Base-by-base conservation (phyloP, 64 coral and sea anemone species). In the Stichodactyla helianthus region DNA sequence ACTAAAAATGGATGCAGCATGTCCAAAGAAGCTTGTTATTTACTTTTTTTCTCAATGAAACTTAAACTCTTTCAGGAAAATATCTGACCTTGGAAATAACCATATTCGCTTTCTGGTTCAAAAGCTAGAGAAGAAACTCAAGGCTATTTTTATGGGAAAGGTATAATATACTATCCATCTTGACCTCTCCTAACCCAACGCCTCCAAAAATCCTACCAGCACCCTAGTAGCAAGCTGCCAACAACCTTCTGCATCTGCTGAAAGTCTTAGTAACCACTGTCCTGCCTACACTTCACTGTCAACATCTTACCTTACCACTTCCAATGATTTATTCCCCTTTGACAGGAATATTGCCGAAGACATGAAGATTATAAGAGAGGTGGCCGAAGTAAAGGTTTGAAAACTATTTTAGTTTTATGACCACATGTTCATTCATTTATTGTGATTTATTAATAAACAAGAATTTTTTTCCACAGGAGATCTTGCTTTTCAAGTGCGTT, bases 401-500 rank as follows among this genome's bases (percentile, higher is more conserved):
- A 58, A 5, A 58, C 4, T 15, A 58, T 9, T 58, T 58, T 15
- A 58, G 9, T 11, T 58, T 15, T 26, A 19, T 26, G 5, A 77
- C n/a, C 71, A 26, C 35, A 50, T 19, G 19, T 19, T 26, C 10
- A 19, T 14, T 77, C n/a, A 10, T 77, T 77, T 10, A 26, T 77
- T 19, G 10, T 77, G n/a, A n/a, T n/a, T n/a, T n/a, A n/a, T n/a
- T n/a, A 26, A 19, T 77, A 19, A 77, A 58, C 8, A 58, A 28
- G 25, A 7, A 27, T 27, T 4, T 11, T 13, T 13, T 74, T 0
- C 17, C 58, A 35, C 31, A 93, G 94, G 84, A 10, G 91, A 88
- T 77, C 77, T 96, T 53, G 94, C 94, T 44, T 96, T 96, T 57
- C 94, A 96, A 85, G 94, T 96, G 58, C 91, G 86, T 52, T 96